Conservation (phyloP, 2,113 vertebrate species). For the Cathartes aura region DNA sequence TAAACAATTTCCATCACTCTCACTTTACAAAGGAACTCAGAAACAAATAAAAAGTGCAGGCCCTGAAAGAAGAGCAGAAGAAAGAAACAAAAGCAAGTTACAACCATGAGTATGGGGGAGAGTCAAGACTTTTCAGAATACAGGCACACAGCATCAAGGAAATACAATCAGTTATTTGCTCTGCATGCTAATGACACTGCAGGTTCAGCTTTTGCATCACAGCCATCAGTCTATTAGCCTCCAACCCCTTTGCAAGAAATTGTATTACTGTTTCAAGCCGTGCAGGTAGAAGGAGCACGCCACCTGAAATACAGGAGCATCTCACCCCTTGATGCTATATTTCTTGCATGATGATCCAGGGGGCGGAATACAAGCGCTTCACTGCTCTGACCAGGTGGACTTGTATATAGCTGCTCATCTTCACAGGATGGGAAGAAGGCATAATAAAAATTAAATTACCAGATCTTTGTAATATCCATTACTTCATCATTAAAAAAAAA, state of each 20-base stretch:
- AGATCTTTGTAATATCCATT: constrained; percentile 5
- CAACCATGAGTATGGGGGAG: neutral
- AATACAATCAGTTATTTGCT: neutral
- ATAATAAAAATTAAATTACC: constrained; percentile 44
- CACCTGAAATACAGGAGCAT: constrained; percentile 60
- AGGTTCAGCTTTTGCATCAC: neutral
- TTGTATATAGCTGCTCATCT: constrained; percentile 79
- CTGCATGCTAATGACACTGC: constrained; percentile 15
- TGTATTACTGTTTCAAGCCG: constrained; percentile 36
- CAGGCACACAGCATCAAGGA: neutral
- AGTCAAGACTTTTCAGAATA: neutral
- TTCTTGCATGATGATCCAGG: constrained; percentile 78
- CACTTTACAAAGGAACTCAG: neutral
- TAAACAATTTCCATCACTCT: neutral
- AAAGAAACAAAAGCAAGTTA: neutral
- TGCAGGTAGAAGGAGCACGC: constrained; percentile 56
- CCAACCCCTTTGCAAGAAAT: neutral
- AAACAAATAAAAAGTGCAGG: neutral
- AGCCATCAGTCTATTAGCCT: neutral
- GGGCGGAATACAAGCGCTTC: constrained; percentile 78
- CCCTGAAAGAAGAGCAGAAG: neutral
- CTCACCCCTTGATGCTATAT: constrained; percentile 84
- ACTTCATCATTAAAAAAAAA: constrained; percentile 10
- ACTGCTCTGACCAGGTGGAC: constrained; percentile 79
- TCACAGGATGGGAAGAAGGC: constrained; percentile 69